Base-by-base conservation (phyloP, 2,888 invertebrate species). In the Malthinus flaveolus region DNA sequence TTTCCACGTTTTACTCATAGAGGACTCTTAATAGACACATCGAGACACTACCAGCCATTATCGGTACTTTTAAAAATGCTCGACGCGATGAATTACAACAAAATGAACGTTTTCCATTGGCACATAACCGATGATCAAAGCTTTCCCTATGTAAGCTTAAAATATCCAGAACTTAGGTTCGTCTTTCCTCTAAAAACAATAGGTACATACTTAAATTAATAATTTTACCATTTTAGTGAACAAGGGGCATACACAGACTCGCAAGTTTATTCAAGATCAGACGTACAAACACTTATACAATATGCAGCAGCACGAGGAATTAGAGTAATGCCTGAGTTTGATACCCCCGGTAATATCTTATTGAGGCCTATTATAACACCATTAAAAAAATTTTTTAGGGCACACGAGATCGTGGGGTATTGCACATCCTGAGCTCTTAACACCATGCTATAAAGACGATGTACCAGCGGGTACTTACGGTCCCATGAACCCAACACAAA, bases 41-140 rank as follows among this genome's bases (percentile, higher is more conserved):
- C 93, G 0, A 82, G 97, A 3, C 97, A 97, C 78, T 97, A 84
- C 73, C 79, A 95, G 10, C 86, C 89, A 0, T 75, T 90, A 39
- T 71, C 78, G 1, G 85, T 85, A 50, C 86, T 96, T 54, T 75
- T 85, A 31, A 77, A 82, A 54, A 86, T 83, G 0, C 71, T 96
- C 68, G 93, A 95, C 64, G 90, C 90, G 0, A 93, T 96, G 93
- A 83, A 89, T 0, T 91, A 91, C 77, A 95, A 95, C 75, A 97
- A 97, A 78, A 78, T 95, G 73, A 97, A 97, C 76, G 92, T 95
- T 0, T 87, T 97, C 61, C 96, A 97, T 76, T 97, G 96, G 96
- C 97, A 97, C 75, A 90, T 97, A 49, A 90, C 91, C 0, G 97
- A 97, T 75, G 95, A 95, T 75, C 91, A 93, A 71, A 91, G 95